Conservation (phyloP, 2,888 invertebrate species). For the Brassicogethes aeneus region DNA sequence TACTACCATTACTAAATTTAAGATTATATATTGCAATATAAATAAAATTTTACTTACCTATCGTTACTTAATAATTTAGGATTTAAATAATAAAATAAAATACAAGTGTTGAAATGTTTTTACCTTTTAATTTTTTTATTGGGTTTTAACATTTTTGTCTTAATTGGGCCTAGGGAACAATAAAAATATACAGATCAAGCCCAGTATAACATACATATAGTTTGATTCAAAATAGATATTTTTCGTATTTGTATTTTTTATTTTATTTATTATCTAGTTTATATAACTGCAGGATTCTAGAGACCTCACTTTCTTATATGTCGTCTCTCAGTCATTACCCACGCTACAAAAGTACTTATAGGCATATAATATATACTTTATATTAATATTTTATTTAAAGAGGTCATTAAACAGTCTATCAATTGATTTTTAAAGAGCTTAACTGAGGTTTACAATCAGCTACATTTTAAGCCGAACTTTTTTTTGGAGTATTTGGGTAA, state of each 20-base stretch:
- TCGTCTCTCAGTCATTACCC: constrained; percentile 33
- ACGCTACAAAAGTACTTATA: constrained; percentile 33
- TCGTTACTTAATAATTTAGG: no score
- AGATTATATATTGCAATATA: no score
- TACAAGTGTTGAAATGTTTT: constrained; percentile 23
- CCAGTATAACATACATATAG: constrained; percentile 37
- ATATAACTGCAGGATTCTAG: constrained; percentile 31
- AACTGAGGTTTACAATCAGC: constrained; percentile 14
- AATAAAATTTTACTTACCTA: no score
- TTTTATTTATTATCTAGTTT: constrained; percentile 27
- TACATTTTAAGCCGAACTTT: constrained; percentile 14
- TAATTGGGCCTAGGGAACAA: constrained; percentile 35
- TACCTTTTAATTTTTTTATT: constrained; percentile 34
- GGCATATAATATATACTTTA: constrained; percentile 18
- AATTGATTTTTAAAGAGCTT: constrained; percentile 16
- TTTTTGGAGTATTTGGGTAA: constrained; percentile 8
- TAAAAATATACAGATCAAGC: constrained; percentile 40
- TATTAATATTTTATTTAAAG: constrained; percentile 18
- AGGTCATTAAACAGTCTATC: constrained; percentile 29
- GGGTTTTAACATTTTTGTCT: constrained; percentile 32
- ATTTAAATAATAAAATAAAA: no score
- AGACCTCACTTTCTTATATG: constrained; percentile 26
- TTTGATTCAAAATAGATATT: constrained; percentile 38
- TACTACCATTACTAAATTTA: no score
- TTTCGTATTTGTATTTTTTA: constrained; percentile 23